phyloP scores from a whole-genome alignment of 2,888 invertebrate genomes.

The Thysanoteuthis rhombus region DNA sequence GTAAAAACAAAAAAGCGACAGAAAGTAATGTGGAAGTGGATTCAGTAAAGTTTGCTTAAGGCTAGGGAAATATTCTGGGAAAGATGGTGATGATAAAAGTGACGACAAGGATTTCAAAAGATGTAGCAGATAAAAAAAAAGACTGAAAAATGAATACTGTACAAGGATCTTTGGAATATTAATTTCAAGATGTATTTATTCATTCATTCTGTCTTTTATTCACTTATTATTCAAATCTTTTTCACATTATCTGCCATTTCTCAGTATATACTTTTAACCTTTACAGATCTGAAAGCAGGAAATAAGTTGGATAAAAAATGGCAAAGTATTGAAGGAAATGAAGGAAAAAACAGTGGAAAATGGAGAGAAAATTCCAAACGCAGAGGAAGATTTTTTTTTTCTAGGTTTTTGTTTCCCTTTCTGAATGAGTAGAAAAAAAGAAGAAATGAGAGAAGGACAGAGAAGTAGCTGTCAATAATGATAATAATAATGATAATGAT shows the following conservation, averaged over 20 bases:
- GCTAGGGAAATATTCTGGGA: background rate
- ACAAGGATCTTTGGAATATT: background rate
- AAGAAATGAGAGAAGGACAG: too few relatives aligned
- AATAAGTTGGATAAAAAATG: background rate
- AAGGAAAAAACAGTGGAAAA: background rate
- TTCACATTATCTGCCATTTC: background rate
- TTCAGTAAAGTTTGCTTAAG: background rate
- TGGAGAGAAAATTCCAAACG: background rate
- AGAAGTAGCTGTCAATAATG: too few relatives aligned
- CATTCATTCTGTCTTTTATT: background rate
- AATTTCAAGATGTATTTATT: background rate
- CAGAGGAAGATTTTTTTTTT: background rate
- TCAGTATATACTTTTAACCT: background rate
- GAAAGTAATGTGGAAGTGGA: background rate
- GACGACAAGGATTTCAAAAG: background rate
- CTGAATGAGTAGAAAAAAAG: too few relatives aligned
- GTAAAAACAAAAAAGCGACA: background rate
- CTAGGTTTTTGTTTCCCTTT: background rate
- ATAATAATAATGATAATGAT: too few relatives aligned
- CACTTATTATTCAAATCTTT: background rate
- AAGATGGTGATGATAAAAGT: background rate
- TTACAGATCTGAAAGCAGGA: background rate
- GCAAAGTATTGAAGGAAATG: background rate
- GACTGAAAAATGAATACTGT: background rate
- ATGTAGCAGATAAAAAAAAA: background rate